These are phyloP conservation scores for Pseudonaja textilis DNA, from an alignment of 2,113 vertebrate genomes.

Conservation along the genomic window DNA sequence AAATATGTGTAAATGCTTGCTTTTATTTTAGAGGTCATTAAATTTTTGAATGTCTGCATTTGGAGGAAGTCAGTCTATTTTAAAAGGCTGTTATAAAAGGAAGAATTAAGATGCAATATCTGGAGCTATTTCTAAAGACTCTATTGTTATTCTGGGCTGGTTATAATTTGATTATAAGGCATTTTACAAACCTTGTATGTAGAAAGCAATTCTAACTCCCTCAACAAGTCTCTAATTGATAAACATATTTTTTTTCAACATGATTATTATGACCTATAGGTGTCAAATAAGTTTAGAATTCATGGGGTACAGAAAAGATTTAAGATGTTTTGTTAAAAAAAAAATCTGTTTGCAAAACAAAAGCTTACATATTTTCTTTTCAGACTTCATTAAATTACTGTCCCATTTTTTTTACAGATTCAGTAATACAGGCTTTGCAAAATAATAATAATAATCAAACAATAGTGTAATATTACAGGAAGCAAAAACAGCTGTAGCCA, in stretches of 20 bases:
- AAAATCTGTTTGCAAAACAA: background rate
- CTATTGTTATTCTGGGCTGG: background rate
- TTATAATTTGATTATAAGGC: background rate
- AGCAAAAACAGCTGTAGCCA: background rate
- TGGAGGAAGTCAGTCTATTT: background rate
- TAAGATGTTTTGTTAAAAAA: background rate
- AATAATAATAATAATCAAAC: no score
- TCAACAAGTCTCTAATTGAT: background rate
- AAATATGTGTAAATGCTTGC: background rate
- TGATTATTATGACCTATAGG: background rate
- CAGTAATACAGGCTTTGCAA: background rate
- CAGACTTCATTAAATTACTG: background rate
- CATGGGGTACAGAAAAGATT: background rate
- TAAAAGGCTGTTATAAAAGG: background rate
- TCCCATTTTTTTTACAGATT: background rate
- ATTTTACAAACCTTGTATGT: background rate
- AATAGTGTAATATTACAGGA: background rate
- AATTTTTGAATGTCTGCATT: background rate
- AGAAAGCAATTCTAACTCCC: background rate
- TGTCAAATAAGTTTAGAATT: background rate
- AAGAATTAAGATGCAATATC: background rate
- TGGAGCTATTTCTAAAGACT: background rate
- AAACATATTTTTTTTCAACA: background rate
- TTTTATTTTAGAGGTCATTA: background rate
- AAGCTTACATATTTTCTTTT: background rate